Evolutionary conservation across 1,140 invertebrate species (phyloP).

Genomic region (Pararge aegeria): DNA sequence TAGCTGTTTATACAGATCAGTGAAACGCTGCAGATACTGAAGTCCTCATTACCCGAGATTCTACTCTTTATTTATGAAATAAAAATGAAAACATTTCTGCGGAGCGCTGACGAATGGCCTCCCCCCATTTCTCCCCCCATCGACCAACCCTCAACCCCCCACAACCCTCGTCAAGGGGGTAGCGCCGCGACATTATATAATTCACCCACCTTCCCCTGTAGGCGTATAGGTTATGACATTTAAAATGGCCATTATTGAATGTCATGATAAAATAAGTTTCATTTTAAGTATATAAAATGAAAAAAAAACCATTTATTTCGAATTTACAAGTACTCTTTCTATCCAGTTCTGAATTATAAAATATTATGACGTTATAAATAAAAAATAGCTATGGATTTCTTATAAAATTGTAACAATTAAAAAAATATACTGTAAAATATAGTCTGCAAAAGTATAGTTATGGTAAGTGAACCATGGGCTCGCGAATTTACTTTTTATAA

Average conservation of each 20-base stretch:
- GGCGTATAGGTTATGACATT: conserved; percentile 30
- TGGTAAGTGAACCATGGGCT: too few relatives aligned
- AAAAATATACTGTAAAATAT: too few relatives aligned
- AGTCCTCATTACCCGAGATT: conserved; percentile 62
- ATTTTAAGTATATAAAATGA: too few relatives aligned
- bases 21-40: conserved; percentile 30
- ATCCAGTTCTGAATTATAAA: too few relatives aligned
- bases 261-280: background rate
- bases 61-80: conserved; percentile 75
- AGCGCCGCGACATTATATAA: conserved; percentile 40
- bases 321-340: too few relatives aligned
- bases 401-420: too few relatives aligned
- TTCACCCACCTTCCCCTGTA: conserved; percentile 39
- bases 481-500: too few relatives aligned
- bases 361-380: too few relatives aligned
- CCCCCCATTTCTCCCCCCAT: conserved; percentile 19
- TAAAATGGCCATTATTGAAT: conserved; percentile 20
- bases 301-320: too few relatives aligned
- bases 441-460: too few relatives aligned
- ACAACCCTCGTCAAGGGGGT: conserved; percentile 23
- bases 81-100: conserved; percentile 76
- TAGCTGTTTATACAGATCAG: conserved; percentile 12
- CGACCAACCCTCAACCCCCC: conserved; percentile 5
- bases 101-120: conserved; percentile 68
- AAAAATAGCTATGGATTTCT: too few relatives aligned